A percentile compares a stretch with the other conserved stretches of the same genome.
These are phyloP conservation scores for Lasioglossum morio DNA, from an alignment of 2,888 invertebrate genomes.

Conservation along the genomic window DNA sequence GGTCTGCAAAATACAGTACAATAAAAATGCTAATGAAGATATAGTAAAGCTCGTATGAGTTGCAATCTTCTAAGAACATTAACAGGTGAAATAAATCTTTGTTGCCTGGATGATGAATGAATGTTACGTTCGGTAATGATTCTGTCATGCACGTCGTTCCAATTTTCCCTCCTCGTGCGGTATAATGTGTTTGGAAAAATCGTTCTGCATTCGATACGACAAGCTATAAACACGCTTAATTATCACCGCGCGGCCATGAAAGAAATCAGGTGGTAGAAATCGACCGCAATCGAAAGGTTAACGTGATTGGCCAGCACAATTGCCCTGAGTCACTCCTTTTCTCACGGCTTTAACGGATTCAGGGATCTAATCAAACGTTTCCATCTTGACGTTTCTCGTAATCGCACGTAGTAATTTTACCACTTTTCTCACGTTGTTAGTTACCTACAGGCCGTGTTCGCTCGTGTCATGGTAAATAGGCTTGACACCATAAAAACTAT, in stretches of 20 bases:
- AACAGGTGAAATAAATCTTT: slow-evolving; percentile 1
- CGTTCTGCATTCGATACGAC: neutral
- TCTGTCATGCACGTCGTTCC: neutral
- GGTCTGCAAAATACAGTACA: neutral
- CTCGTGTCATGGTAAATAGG: slow-evolving; percentile 7
- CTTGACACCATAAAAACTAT: slow-evolving; percentile 1
- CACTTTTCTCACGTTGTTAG: slow-evolving; percentile 30
- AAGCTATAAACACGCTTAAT: neutral
- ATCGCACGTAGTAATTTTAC: neutral
- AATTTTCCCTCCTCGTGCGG: neutral
- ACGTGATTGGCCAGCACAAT: slow-evolving; percentile 14
- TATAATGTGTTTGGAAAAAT: neutral
- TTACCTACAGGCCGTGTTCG: neutral
- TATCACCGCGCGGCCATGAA: neutral
- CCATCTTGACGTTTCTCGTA: slow-evolving; percentile 35
- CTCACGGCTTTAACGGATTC: slow-evolving; percentile 37
- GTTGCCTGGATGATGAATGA: neutral
- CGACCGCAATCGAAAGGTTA: slow-evolving; percentile 22
- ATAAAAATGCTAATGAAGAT: slow-evolving; percentile 1
- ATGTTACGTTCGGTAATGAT: neutral
- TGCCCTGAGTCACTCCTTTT: slow-evolving; percentile 42
- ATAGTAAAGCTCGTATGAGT: neutral
- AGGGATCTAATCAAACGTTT: slow-evolving; percentile 38
- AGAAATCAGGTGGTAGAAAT: neutral
- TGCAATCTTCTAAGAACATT: neutral